Base-by-base conservation (phyloP, 2,888 invertebrate genomes). In the Thera obeliscata region DNA sequence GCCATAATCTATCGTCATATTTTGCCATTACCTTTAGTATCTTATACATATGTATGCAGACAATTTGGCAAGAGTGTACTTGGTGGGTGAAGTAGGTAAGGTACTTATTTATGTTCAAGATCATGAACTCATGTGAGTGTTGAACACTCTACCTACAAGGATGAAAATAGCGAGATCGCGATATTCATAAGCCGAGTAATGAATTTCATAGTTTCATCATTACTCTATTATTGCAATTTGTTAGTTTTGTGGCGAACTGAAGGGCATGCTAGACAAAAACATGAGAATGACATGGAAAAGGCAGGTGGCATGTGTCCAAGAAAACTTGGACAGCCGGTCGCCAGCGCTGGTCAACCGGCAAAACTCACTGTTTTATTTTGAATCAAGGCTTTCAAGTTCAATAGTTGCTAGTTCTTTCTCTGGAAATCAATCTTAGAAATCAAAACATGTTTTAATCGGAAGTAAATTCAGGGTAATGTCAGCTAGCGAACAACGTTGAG, bases 331-430 rank as follows among this genome's bases (percentile, higher is more conserved):
- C 77, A 73, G 72, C 76, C 67, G 75, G 72, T 36, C 56, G 33
- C 46, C 65, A 73, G n/a, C 78, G 43, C 50, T 67, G 73, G 48
- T 55, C 78, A 72, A 69, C 77, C 68, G 72, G 71, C 78, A 78
- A 75, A 75, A 76, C 71, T 73, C 58, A 67, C 52, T 58, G 62
- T 69, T 66, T 84, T 84, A 83, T 85, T 85, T 78, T 75, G 79
- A 75, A 69, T 73, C 80, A 83, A 83, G 82, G 81, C 78, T 77
- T 77, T 72, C 43, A 81, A 83, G 81, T 84, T 86, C 84, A 82
- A 81, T 62, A 64, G 48, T 68, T 68, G 35, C 49, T 59, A 60
- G 43, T n/a, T 48, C 12, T 56, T 49, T 49, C 11, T 41, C 33
- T 33, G 22, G 52, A 50, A 6, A 50, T 50, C 50, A 50, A 22